phyloP scores from a whole-genome alignment of 2,113 vertebrate genomes.

The Cervus canadensis region DNA sequence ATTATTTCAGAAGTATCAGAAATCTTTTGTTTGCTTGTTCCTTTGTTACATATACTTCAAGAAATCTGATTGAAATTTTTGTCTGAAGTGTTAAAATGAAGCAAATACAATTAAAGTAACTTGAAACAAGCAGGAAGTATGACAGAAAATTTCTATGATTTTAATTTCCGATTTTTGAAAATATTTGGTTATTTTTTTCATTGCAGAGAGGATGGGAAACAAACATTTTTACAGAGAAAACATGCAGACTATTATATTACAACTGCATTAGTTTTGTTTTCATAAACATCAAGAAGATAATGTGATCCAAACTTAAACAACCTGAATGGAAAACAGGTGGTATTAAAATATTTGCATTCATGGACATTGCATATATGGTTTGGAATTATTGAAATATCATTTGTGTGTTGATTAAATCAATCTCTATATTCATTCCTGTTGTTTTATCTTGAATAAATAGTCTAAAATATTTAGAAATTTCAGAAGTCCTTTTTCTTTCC shows the following conservation, averaged over 20 bases:
- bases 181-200: not conserved
- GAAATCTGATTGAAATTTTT: not conserved
- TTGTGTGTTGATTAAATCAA: not conserved
- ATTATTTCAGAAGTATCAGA: constrained; percentile 42
- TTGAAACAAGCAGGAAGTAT: not conserved
- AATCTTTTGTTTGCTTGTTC: not conserved
- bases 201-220: not conserved
- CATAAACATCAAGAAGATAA: not conserved
- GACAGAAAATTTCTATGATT: not conserved
- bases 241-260: not conserved
- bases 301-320: not conserved
- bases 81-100: not conserved
- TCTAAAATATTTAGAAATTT: not conserved
- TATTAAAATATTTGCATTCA: not conserved
- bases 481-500: not conserved
- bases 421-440: not conserved
- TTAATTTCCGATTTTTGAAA: not conserved
- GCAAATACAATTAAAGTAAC: constrained; percentile 7
- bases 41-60: not conserved
- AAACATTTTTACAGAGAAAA: not conserved
- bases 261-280: not conserved
- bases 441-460: not conserved
- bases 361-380: not conserved
- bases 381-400: not conserved
- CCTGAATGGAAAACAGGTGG: not conserved